phyloP scores from a whole-genome alignment of 2,888 invertebrate species.

The Heliconius erato region DNA sequence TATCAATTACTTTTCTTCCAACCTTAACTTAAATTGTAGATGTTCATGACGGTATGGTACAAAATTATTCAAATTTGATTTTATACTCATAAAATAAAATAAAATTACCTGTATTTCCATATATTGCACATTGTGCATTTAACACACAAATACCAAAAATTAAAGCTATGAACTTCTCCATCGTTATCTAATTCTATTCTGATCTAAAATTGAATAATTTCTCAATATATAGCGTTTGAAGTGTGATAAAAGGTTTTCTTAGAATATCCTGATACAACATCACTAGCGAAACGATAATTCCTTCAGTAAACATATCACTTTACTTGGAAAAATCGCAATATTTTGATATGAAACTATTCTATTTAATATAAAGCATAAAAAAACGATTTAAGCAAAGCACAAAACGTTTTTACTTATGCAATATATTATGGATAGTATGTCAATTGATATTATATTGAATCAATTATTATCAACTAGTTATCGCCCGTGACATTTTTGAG shows the following conservation, averaged over 20 bases:
- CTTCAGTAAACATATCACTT: constrained; percentile 6
- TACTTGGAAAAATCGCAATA: constrained; percentile 21
- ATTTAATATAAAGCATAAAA: constrained; percentile 3
- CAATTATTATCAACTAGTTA: too few relatives aligned
- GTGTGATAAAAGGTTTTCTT: constrained; percentile 62
- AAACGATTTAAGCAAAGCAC: neutral
- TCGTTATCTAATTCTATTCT: constrained; percentile 59
- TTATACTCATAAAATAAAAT: constrained; percentile 20
- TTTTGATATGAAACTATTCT: constrained; percentile 36
- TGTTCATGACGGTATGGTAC: too few relatives aligned
- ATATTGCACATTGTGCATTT: constrained; percentile 59
- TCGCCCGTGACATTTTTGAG: too few relatives aligned
- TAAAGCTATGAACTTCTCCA: constrained; percentile 57
- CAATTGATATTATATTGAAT: neutral
- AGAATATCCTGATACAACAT: constrained; percentile 63
- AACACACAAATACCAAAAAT: constrained; percentile 57
- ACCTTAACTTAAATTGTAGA: too few relatives aligned
- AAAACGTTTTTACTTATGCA: neutral
- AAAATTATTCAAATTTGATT: neutral
- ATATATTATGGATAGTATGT: neutral
- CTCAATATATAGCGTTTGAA: constrained; percentile 66
- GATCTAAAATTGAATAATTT: constrained; percentile 50
- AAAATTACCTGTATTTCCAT: constrained; percentile 46
- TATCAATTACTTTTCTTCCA: too few relatives aligned
- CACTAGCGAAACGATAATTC: constrained; percentile 57